A percentile compares a stretch with the other conserved stretches of the same genome.
These are phyloP conservation scores for Trichosurus vulpecula DNA, from an alignment of 2,797 vertebrate genomes.

Conservation along the genomic window DNA sequence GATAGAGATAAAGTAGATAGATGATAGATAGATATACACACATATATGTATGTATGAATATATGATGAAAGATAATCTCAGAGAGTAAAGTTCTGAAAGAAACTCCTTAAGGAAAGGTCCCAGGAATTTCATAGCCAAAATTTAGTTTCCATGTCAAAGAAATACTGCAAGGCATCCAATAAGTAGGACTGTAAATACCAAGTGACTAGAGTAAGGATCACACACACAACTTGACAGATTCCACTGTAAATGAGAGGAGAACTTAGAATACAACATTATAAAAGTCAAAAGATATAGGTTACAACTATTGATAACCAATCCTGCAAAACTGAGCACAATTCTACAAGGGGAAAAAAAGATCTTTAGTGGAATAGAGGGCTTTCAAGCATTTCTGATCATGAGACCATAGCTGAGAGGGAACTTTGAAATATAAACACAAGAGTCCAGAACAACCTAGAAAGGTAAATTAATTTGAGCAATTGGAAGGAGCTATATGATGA, in stretches of 20 bases:
- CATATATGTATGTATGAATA: neutral
- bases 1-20: no score
- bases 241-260: neutral
- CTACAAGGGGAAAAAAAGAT: neutral
- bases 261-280: neutral
- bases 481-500: neutral
- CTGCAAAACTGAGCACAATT: neutral
- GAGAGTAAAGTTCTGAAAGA: neutral
- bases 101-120: neutral
- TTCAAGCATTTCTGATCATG: neutral
- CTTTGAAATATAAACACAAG: neutral
- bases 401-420: neutral
- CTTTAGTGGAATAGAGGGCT: neutral
- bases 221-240: neutral
- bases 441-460: neutral
- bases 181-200: neutral
- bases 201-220: neutral
- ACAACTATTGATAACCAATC: neutral
- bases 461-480: neutral
- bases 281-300: neutral
- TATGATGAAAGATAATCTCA: slow-evolving; percentile 5
- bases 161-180: neutral
- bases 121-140: neutral
- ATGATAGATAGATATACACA: neutral
- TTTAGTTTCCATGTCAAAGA: neutral